A percentile compares a stretch with the other conserved stretches of the same genome.
These are phyloP conservation scores for Holothuria glaberrima DNA, from an alignment of 35 echinoderm and acorn worm species.

Conservation along the genomic window DNA sequence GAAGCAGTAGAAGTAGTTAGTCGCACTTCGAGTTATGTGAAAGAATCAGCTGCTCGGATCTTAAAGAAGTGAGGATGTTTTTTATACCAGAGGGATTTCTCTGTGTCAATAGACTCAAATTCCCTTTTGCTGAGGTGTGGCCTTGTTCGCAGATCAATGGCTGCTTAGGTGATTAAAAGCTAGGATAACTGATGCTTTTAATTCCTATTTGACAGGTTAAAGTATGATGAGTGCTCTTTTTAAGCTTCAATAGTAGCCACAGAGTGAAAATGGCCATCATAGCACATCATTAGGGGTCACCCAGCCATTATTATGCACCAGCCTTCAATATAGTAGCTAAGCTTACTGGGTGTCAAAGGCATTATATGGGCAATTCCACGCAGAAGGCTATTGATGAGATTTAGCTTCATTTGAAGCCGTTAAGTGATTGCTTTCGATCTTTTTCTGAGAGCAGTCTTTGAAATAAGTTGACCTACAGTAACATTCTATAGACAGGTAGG, in stretches of 20 bases:
- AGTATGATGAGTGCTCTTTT: not conserved
- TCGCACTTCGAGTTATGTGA: no score
- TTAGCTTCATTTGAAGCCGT: conserved; percentile 14
- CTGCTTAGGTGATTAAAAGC: conserved; percentile 21
- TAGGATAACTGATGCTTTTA: conserved; percentile 30
- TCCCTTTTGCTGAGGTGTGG: conserved; percentile 17
- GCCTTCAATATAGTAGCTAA: no score
- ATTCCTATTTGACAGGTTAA: conserved; percentile 20
- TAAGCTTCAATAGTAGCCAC: no score
- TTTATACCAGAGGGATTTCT: conserved; percentile 21
- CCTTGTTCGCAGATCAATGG: conserved; percentile 38
- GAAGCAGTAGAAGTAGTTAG: no score
- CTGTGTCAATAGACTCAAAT: not conserved
- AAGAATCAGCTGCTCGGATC: no score
- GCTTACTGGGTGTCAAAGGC: conserved; percentile 15
- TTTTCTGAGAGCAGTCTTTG: not conserved
- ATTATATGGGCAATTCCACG: not conserved
- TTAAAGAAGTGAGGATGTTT: not conserved
- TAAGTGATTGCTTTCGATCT: conserved; percentile 45
- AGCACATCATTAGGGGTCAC: no score
- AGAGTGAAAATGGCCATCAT: no score
- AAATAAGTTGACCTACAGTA: no score
- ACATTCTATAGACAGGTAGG: no score
- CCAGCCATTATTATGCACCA: no score
- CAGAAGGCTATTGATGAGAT: conserved; percentile 12